These are phyloP conservation scores for Lomographa bimaculata DNA, from an alignment of 2,888 invertebrate species.

Conservation along the genomic window DNA sequence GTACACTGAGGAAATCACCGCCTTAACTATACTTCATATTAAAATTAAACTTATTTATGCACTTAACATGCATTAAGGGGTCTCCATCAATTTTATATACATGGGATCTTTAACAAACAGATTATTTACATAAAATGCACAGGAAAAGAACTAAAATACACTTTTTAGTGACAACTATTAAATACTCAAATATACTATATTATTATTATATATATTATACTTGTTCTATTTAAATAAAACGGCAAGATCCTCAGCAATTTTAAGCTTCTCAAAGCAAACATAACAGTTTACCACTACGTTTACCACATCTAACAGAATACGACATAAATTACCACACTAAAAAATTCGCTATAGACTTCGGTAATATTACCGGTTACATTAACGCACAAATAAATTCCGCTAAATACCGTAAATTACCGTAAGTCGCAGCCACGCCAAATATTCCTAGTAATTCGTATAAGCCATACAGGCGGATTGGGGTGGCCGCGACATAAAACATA, in stretches of 20 bases:
- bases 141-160: neutral
- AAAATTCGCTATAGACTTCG: constrained; percentile 72
- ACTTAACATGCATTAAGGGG: no score
- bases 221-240: constrained; percentile 7
- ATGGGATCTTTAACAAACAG: constrained; percentile 22
- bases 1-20: constrained; percentile 36
- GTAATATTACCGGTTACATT: constrained; percentile 51
- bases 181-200: constrained; percentile 1
- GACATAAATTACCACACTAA: constrained; percentile 73
- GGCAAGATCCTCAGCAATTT: constrained; percentile 43
- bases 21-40: constrained; percentile 1
- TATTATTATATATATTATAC: no score
- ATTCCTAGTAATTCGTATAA: constrained; percentile 63
- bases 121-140: constrained; percentile 13
- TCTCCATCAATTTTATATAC: constrained; percentile 34
- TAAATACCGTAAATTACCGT: constrained; percentile 34
- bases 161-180: neutral
- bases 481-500: constrained; percentile 53
- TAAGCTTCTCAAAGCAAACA: constrained; percentile 59
- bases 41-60: no score
- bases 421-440: constrained; percentile 55
- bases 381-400: constrained; percentile 47
- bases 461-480: constrained; percentile 50
- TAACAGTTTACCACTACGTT: constrained; percentile 67
- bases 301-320: constrained; percentile 70